phyloP scores from a whole-genome alignment of 2,888 invertebrate genomes.

The Brachypalpus laphriformis region DNA sequence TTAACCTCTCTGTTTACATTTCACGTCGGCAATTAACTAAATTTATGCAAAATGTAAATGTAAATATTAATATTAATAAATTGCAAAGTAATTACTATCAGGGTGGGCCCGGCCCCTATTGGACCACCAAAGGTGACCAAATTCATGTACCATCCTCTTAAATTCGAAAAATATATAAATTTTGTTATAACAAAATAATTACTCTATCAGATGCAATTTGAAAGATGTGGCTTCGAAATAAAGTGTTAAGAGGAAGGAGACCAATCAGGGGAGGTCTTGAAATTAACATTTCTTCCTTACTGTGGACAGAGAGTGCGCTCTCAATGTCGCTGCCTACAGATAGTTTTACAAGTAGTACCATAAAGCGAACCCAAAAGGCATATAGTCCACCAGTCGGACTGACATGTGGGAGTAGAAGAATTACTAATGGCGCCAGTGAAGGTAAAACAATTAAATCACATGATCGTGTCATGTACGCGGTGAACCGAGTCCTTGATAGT shows the following conservation, averaged over 20 bases:
- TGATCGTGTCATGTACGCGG: slow-evolving; percentile 32
- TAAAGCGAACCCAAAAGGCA: too few relatives aligned
- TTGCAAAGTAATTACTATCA: slow-evolving; percentile 54
- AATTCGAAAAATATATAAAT: too few relatives aligned
- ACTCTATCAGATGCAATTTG: slow-evolving; percentile 35
- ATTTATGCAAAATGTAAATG: slow-evolving; percentile 63
- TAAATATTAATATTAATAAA: slow-evolving; percentile 41
- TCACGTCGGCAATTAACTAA: slow-evolving; percentile 58
- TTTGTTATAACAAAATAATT: slow-evolving; percentile 53
- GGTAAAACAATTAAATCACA: slow-evolving; percentile 39
- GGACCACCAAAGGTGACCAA: slow-evolving; percentile 61
- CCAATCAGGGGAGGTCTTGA: neutral
- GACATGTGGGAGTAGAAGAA: slow-evolving; percentile 34
- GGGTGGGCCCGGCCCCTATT: slow-evolving; percentile 21
- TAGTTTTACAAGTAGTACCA: too few relatives aligned
- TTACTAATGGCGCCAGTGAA: slow-evolving; percentile 41
- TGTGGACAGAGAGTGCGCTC: too few relatives aligned
- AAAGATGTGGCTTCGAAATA: neutral
- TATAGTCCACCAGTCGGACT: neutral
- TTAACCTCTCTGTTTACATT: slow-evolving; percentile 48
- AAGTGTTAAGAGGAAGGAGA: neutral
- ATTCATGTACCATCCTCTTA: slow-evolving; percentile 13
- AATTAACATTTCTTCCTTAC: neutral
- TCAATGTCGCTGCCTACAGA: neutral
- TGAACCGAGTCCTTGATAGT: slow-evolving; percentile 1